Base-by-base conservation (phyloP, 2,113 vertebrate species). In the Vanacampus margaritifer region DNA sequence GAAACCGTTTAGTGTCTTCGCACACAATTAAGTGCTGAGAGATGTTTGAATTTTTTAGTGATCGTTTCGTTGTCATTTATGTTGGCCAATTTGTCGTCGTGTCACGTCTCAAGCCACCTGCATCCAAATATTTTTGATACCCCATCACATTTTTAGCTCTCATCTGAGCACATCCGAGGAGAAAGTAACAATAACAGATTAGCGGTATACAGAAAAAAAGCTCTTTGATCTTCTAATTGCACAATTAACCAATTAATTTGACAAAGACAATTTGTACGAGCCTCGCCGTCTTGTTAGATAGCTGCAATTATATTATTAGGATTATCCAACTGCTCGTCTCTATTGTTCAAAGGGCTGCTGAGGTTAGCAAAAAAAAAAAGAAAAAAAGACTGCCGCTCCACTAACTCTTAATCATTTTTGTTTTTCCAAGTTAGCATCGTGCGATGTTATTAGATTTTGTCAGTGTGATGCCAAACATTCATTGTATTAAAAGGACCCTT, bases 361-460 rank as follows among this genome's bases (percentile, higher is more conserved):
- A 75, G 64, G 72, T 68, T 71, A 65, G 74, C 70, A 68, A 54
- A 83, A n/a, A n/a, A n/a, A n/a, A n/a, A n/a, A n/a, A n/a, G n/a
- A n/a, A n/a, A n/a, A n/a, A n/a, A 73, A 71, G 35, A 56, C 37
- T 12, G 37, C 10, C 39, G 68, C 79, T 60, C 67, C n/a, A 39
- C 60, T 39, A 67, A 69, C 24, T 6, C 3, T 24, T 28, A 39
- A 32, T 8, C 68, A 50, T 50, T 50, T 50, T 50, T 9, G 1
- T n/a, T 50, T 50, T 64, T 68, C 61, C 67, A 6, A 50, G 21
- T 71, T n/a, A 24, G 51, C 68, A 61, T 78, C 63, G 66, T n/a
- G 51, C 71, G 56, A 84, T 86, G 51, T 74, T 59, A 84, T 86
- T 72, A 45, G 75, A 77, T 67, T 62, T 37, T 60, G 67, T 66